A percentile compares a stretch with the other conserved stretches of the same genome.
These are phyloP conservation scores for Octomys mimax DNA, from an alignment of 2,797 vertebrate genomes.

Conservation along the genomic window DNA sequence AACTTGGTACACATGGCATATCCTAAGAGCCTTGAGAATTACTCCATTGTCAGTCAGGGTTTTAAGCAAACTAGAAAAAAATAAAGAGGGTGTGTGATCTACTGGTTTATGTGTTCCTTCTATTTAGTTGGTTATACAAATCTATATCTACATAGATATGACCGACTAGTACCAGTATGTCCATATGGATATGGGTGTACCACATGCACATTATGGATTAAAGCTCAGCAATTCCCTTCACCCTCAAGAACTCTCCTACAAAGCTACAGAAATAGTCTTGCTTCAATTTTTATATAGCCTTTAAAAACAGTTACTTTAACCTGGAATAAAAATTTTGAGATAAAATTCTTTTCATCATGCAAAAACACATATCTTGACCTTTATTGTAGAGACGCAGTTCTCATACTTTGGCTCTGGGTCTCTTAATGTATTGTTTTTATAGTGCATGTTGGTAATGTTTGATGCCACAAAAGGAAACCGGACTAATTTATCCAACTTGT, in stretches of 20 bases:
- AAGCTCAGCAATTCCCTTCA: not conserved
- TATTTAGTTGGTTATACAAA: not conserved
- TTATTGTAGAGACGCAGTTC: not conserved
- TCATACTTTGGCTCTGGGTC: not conserved
- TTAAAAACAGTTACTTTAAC: conserved; percentile 18
- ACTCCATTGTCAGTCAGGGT: not conserved
- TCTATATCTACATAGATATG: not conserved
- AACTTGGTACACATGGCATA: not conserved
- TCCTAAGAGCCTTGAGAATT: not conserved
- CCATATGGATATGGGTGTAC: not conserved
- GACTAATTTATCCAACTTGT: not conserved
- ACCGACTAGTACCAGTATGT: not conserved
- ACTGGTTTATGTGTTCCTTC: not conserved
- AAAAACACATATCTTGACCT: not conserved
- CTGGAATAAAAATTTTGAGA: not conserved
- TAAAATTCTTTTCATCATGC: not conserved
- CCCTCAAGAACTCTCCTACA: not conserved
- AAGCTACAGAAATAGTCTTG: not conserved
- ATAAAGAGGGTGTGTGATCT: not conserved
- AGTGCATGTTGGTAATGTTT: not conserved
- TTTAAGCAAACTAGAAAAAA: not conserved
- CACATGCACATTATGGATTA: not conserved
- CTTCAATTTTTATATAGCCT: not conserved
- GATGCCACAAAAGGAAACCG: not conserved
- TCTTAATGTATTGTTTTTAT: not conserved